Evolutionary conservation across 2,797 vertebrate species (phyloP), one percentile per base, ranked within the genome.

Genomic region (Gymnothorax reevesii): DNA sequence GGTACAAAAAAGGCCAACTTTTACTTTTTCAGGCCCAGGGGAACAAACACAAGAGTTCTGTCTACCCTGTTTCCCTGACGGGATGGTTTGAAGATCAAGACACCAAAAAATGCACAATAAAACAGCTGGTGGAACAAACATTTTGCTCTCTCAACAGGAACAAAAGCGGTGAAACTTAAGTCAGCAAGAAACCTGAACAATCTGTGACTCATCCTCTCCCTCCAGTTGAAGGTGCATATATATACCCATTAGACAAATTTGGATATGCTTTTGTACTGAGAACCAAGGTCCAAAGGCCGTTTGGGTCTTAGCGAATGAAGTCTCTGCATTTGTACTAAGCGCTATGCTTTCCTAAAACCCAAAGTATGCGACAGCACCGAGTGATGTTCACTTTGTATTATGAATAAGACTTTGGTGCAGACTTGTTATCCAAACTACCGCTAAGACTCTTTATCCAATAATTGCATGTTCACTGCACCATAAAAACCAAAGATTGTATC

Each of bases 1-100:
- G 6, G 9, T 49, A 20, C 8, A 52, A 52, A 52, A 52, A 54
- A 52, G 33, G 54, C 49, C 84, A 82, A 20, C 4, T 84, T 49
- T 86, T 90, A 92, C 94, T 93, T 90, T 93, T 93, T 93, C 91
- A 91, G 91, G 84, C 86, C 86, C 84, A 89, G 86, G 88, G 90
- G 80, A 59, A 59, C 55, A 13, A 55, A 57, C 10, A 57, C n/a
- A 27, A 59, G 55, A 59, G 59, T 13, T 2, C 15, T 15, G 22
- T 15, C 55, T 4, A 84, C 89, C 4, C 89, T 9, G 12, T 59
- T 82, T 55, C 55, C 57, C 90, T 90, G 89, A 92, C 90, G 89
- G 86, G 86, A 89, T 87, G 92, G 90, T 93, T 92, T 84, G 87
- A 79, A 87, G 87, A 88, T 83, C 87, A 89, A 88, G 80, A 85